Percentiles rank a stretch among this genome's conserved stretches.
Evolutionary conservation across 1,140 invertebrate genomes (phyloP).

Genomic region (Drosophila ananassae): DNA sequence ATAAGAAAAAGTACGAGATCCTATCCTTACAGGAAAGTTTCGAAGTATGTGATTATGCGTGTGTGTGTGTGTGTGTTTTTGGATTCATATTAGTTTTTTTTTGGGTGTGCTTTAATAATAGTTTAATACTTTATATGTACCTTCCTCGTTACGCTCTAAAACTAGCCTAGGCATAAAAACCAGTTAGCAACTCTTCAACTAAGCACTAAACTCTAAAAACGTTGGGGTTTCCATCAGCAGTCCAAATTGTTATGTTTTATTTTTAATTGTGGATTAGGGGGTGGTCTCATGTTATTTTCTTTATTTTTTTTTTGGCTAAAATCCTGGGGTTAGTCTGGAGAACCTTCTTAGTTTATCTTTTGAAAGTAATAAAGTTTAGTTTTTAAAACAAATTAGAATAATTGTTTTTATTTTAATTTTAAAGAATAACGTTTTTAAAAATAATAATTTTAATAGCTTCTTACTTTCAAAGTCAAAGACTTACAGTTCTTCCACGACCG

Average conservation of each 20-base stretch:
- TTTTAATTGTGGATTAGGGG: not conserved
- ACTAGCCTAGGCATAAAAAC: slow-evolving; percentile 68
- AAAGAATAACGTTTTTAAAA: not conserved
- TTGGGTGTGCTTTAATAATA: slow-evolving; percentile 54
- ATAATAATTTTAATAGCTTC: not conserved
- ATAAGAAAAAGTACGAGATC: slow-evolving; percentile 71
- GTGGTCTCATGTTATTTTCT: not conserved
- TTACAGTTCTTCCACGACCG: not conserved
- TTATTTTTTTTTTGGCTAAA: not conserved
- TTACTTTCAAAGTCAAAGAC: not conserved
- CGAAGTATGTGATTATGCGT: slow-evolving; percentile 59
- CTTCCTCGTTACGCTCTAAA: slow-evolving; percentile 40
- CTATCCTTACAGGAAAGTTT: slow-evolving; percentile 81
- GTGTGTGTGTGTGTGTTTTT: slow-evolving; percentile 21
- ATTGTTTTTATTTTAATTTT: too few species aligned
- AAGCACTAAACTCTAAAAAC: slow-evolving; percentile 71
- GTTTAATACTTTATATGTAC: slow-evolving; percentile 63
- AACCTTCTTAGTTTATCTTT: not conserved
- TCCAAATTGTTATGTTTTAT: slow-evolving; percentile 66
- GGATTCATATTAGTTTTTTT: slow-evolving; percentile 11
- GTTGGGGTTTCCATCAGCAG: slow-evolving; percentile 83
- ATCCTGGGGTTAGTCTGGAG: not conserved
- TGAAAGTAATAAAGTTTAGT: not conserved
- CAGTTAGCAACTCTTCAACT: slow-evolving; percentile 74
- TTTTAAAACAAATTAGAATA: too few species aligned